phyloP scores from a whole-genome alignment of 2,888 invertebrate species.

The Epiblema foenella region DNA sequence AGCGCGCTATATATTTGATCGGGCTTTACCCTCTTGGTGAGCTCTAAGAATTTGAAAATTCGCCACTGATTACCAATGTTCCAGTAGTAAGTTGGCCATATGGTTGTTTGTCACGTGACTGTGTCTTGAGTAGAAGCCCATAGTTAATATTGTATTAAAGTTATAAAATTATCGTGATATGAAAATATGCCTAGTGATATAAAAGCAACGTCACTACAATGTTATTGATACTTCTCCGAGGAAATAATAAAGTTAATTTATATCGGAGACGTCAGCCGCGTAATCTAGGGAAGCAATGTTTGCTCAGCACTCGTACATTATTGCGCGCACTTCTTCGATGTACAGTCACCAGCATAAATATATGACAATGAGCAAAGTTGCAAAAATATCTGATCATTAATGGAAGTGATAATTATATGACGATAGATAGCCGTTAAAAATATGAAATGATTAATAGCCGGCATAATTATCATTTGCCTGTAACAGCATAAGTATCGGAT shows the following conservation, averaged over 20 bases:
- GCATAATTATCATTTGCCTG: too few species aligned
- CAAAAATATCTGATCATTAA: too few species aligned
- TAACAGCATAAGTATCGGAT: too few species aligned
- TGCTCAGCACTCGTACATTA: constrained; percentile 46
- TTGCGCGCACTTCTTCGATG: constrained; percentile 40
- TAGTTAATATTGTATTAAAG: too few species aligned
- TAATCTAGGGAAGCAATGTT: constrained; percentile 40
- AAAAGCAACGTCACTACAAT: not conserved
- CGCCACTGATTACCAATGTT: not conserved
- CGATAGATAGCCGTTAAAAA: too few species aligned
- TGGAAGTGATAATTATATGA: too few species aligned
- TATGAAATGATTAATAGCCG: too few species aligned
- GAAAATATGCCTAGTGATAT: too few species aligned
- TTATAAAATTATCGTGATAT: too few species aligned
- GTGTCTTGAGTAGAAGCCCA: not conserved
- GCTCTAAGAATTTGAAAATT: not conserved
- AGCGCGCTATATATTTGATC: too few species aligned
- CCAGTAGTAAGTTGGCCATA: not conserved
- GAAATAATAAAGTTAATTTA: constrained; percentile 23
- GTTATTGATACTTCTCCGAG: constrained; percentile 1
- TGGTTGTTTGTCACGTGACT: not conserved
- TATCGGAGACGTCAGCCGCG: constrained; percentile 35
- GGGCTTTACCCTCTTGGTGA: not conserved
- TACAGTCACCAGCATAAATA: too few species aligned
- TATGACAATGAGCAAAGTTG: too few species aligned